Evolutionary conservation across 2,888 invertebrate species (phyloP).

Genomic region (Tuta absoluta): DNA sequence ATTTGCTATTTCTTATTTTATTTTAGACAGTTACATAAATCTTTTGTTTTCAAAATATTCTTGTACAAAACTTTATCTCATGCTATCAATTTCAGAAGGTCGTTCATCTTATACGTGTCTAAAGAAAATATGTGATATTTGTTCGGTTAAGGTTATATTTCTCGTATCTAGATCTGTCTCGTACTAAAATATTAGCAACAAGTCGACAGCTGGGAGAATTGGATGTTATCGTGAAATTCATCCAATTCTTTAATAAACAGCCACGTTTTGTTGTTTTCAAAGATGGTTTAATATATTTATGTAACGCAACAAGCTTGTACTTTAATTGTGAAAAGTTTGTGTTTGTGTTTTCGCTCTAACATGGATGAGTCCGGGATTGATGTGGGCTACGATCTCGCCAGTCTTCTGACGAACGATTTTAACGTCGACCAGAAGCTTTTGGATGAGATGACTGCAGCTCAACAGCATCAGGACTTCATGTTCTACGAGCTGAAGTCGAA

Average conservation of each 20-base stretch:
- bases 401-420: slow-evolving; percentile 79
- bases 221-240: slow-evolving; percentile 66
- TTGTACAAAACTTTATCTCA: slow-evolving; percentile 3
- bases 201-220: slow-evolving; percentile 77
- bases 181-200: slow-evolving; percentile 61
- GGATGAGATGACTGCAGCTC: slow-evolving; percentile 80
- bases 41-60: not conserved
- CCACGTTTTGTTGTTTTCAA: slow-evolving; percentile 43
- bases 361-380: slow-evolving; percentile 85
- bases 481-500: slow-evolving; percentile 84
- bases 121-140: slow-evolving; percentile 36
- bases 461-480: slow-evolving; percentile 81
- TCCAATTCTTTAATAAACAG: slow-evolving; percentile 56
- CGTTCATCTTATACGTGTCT: slow-evolving; percentile 28
- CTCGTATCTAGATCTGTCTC: slow-evolving; percentile 48
- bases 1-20: not conserved
- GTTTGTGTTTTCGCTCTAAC: slow-evolving; percentile 62
- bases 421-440: slow-evolving; percentile 77
- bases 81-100: slow-evolving; percentile 36
- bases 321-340: slow-evolving; percentile 62
- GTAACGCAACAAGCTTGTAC: slow-evolving; percentile 38
- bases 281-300: slow-evolving; percentile 54
- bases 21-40: not conserved
- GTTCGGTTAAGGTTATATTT: slow-evolving; percentile 52
- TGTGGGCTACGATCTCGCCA: slow-evolving; percentile 83